Percentiles rank a stretch among this genome's conserved stretches.
Conservation (phyloP, 2,113 vertebrate species). For the Carassius auratus region DNA sequence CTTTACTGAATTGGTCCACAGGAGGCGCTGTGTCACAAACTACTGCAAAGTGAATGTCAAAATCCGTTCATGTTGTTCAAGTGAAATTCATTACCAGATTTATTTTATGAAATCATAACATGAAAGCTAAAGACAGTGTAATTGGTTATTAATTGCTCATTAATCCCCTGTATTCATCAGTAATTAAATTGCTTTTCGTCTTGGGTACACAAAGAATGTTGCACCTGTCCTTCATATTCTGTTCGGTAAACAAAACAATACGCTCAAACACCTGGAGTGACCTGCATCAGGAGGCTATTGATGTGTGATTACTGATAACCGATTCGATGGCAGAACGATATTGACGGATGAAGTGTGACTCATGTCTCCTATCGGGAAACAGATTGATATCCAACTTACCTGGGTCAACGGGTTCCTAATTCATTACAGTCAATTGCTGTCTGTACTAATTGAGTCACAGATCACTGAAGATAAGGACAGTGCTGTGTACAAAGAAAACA, state of each 20-base stretch:
- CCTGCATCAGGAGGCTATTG: not conserved
- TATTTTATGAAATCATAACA: not conserved
- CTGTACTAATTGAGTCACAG: constrained; percentile 56
- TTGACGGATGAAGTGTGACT: constrained; percentile 14
- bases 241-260: constrained; percentile 3
- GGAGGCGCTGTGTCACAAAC: constrained; percentile 11
- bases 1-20: not conserved
- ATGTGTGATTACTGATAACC: constrained; percentile 37
- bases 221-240: not conserved
- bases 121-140: not conserved
- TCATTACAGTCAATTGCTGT: constrained; percentile 51
- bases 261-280: not conserved
- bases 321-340: constrained; percentile 2
- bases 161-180: not conserved
- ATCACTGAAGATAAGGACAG: constrained; percentile 55
- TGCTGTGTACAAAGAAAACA: constrained; percentile 49
- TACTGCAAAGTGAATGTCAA: not conserved
- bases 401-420: constrained; percentile 54
- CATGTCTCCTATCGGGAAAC: constrained; percentile 23
- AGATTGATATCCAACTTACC: constrained; percentile 29
- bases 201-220: not conserved
- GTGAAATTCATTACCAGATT: constrained; percentile 14
- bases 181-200: not conserved
- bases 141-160: not conserved
- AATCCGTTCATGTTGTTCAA: not conserved